Evolutionary conservation across 2,888 invertebrate genomes (phyloP), one percentile per base, ranked within the genome.

Genomic region (Ypsolopha scabrella): DNA sequence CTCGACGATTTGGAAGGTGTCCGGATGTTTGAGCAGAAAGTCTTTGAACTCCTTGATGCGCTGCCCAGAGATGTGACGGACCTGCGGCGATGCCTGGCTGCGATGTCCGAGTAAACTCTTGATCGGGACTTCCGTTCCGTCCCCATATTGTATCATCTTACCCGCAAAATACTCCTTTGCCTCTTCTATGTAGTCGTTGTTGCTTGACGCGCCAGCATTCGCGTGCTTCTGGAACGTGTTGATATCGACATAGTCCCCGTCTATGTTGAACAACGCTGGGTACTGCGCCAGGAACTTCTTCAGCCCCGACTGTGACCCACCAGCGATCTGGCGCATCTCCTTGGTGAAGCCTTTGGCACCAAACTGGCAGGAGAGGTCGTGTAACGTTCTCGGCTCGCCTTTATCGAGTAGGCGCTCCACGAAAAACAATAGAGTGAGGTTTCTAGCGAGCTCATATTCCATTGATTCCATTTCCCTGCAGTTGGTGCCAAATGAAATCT

Each of bases 321-420:
- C 95, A 66, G 94, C 95, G 63, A 95, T 95, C 81, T 96, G 96
- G 64, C 97, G 89, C 98, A 99, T 99, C 88, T 99, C 99, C 87
- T 97, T 96, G 33, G 99, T 98, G 85, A 99, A 99, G 62, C 97
- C 98, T 81, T 98, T 97, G 63, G 98, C 98, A 68, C 99, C 99
- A 86, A 99, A 99, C 86, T 99, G 98, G 82, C 99, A 99, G 75
- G 97, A 97, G 64, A 99, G 90, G 88, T 99, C 99, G 85, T 98
- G 98, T 68, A 99, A 90, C 60, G 97, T 97, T 76, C 98, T 91
- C 59, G 97, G 95, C 77, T 96, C 95, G 65, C 96, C 94, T 88
- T 97, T 98, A 83, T 98, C 98, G 90, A 99, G 92, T 64, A 99
- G 90, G 70, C 98, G 94, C 88, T 99, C 99, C 78, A 99, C 93